Base-by-base conservation (phyloP, 2,797 vertebrate species). In the Neopelma chrysocephalum region DNA sequence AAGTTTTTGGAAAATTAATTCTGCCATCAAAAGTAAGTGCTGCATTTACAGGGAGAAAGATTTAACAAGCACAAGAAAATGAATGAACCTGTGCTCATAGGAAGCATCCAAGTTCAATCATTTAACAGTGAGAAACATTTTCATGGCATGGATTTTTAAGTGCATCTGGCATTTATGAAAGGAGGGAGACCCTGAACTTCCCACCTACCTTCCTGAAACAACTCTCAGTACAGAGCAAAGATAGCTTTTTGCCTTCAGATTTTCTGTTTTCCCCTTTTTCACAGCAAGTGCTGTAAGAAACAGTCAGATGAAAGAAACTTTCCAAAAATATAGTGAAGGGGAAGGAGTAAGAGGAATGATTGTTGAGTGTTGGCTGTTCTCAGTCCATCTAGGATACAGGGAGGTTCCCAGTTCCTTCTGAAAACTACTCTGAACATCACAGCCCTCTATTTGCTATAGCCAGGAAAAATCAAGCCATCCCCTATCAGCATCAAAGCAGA, bases 1-100 rank as follows among this genome's bases (percentile, higher is more conserved):
- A 80, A 69, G 54, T 61, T 71, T 94, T 91, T 85, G 65, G 79
- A 86, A 95, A 92, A 84, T 57, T 47, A 87, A 75, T 94, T 94
- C 87, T 69, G 64, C 69, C 89, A 36, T 78, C 69, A 91, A 68
- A 89, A 87, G 53, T 48, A 90, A 82, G 60, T 43, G 25, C 69
- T 51, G 72, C 36, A 26, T 91, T 87, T 82, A 53, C 10, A 43
- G 47, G 57, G 61, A 57, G 48, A 89, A 85, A 43, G 11, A 58
- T 85, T 87, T 82, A 75, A 71, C 65, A 57, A 77, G 79, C 62
- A 51, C 57, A 54, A 42, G 72, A 78, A 91, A 95, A 69, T 58
- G 18, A 92, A 87, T 65, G 50, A 93, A 86, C 54, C 42, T 86
- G 48, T 43, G 25, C 69, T 89, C 23, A 14, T 19, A 26, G 16